Conservation (phyloP, 2,888 invertebrate species). For the Drosophila mettleri region DNA sequence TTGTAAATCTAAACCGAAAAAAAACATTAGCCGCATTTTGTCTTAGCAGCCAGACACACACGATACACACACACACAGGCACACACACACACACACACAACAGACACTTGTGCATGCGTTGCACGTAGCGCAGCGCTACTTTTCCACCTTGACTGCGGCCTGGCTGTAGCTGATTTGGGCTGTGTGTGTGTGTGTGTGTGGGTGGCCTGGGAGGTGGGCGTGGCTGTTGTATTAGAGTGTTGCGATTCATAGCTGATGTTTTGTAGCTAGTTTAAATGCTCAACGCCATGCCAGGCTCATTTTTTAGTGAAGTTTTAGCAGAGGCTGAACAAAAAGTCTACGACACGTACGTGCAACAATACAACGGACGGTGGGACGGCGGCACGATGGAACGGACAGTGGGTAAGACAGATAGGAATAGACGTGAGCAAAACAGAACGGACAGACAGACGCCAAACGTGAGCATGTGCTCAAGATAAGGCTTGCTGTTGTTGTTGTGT, state of each 20-base stretch:
- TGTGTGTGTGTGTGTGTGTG: neutral
- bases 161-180: neutral
- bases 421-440: conserved; percentile 11
- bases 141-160: conserved; percentile 57
- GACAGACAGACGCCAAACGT: conserved; percentile 24
- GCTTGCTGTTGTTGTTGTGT: conserved; percentile 22
- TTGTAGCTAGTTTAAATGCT: conserved; percentile 81
- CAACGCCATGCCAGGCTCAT: conserved; percentile 78
- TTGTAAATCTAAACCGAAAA: conserved; percentile 74
- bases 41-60: conserved; percentile 63
- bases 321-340: conserved; percentile 64
- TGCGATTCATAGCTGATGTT: conserved; percentile 70
- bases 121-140: conserved; percentile 62
- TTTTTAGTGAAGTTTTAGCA: conserved; percentile 80
- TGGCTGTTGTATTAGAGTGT: conserved; percentile 33
- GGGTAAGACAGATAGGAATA: neutral
- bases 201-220: neutral
- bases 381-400: neutral
- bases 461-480: conserved; percentile 60
- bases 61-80: conserved; percentile 1
- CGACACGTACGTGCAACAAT: conserved; percentile 81
- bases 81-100: conserved; percentile 19
- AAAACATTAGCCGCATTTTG: conserved; percentile 79
- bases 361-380: conserved; percentile 34
- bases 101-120: conserved; percentile 65